phyloP scores from a whole-genome alignment of 37 sponge, comb jelly and placozoan genomes.

The Tethya wilhelma region DNA sequence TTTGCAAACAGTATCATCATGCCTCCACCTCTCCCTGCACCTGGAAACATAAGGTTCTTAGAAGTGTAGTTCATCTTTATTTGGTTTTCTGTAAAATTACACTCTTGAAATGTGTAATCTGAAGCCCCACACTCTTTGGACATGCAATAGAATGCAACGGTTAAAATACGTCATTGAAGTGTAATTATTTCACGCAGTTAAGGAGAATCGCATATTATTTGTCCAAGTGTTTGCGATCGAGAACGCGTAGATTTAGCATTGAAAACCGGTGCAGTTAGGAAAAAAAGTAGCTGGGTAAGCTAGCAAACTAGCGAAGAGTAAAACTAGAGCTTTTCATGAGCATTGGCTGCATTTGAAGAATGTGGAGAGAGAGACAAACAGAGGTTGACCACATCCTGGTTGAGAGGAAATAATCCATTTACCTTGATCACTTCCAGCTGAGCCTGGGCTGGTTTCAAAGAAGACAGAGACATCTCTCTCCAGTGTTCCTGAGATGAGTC shows the following conservation, averaged over 20 bases:
- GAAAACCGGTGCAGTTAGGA: too few species aligned
- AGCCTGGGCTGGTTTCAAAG: conserved; percentile 13
- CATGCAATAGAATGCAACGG: background rate
- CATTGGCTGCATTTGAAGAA: too few species aligned
- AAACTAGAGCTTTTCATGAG: too few species aligned
- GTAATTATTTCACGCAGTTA: too few species aligned
- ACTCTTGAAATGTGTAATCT: conserved; percentile 7
- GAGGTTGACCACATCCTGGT: too few species aligned
- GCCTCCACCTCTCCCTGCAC: conserved; percentile 27
- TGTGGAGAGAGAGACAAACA: too few species aligned
- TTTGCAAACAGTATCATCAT: background rate
- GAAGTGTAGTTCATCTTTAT: background rate
- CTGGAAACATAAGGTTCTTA: background rate
- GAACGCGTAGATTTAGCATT: too few species aligned
- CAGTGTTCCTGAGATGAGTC: conserved; percentile 1
- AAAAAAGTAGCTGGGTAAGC: too few species aligned
- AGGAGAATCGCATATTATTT: too few species aligned
- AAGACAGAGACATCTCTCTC: conserved; percentile 14
- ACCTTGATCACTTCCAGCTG: conserved; percentile 22
- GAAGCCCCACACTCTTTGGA: background rate
- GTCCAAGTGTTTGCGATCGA: too few species aligned
- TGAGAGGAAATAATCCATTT: background rate
- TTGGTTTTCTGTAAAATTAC: background rate
- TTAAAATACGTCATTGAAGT: too few species aligned
- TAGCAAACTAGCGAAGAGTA: too few species aligned